Evolutionary conservation across 1,140 invertebrate genomes (phyloP), one percentile per base, ranked within the genome.

Genomic region (Agrypnia vestita): DNA sequence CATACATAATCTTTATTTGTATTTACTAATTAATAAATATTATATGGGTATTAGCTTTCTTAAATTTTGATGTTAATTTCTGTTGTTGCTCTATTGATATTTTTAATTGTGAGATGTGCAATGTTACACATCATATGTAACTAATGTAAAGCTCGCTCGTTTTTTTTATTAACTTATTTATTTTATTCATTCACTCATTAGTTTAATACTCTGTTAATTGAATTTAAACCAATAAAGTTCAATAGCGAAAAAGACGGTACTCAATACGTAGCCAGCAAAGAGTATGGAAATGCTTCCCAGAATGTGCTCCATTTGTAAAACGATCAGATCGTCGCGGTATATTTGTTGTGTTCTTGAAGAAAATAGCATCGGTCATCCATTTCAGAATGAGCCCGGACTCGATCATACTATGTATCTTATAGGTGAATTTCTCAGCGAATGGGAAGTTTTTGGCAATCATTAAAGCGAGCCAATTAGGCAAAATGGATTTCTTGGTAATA

Each of bases 281-380:
- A 59, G 17, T 17, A 59, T 59, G 0, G 3, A 59, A 8, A 59
- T 15, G 8, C 55, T 59, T 59, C 55, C 55, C 55, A 8, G 13
- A 59, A 59, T 59, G 55, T 59, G 15, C 15, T 59, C 15, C 15
- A 59, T 59, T 59, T 59, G 55, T 7, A 59, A 17, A 11, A 59
- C 17, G 11, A 59, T 59, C 17, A 0, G 43, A 25, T 69, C 64
- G n/a, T 69, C n/a, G 12, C 35, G n/a, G 19, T 13, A 69, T 10
- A 46, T 49, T 21, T 35, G 7, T 15, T 47, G 13, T 4, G n/a
- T 15, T 49, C n/a, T 47, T 8, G 11, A 9, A 9, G 13, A 15
- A 35, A 35, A 35, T 1, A 9, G n/a, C 4, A 49, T 69, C 64
- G 19, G 13, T 35, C 12, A 69, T 46, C 64, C 64, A 69, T n/a